A percentile compares a stretch with the other conserved stretches of the same genome.
Conservation (phyloP, 2,797 vertebrate genomes). For the Iguana delicatissima region DNA sequence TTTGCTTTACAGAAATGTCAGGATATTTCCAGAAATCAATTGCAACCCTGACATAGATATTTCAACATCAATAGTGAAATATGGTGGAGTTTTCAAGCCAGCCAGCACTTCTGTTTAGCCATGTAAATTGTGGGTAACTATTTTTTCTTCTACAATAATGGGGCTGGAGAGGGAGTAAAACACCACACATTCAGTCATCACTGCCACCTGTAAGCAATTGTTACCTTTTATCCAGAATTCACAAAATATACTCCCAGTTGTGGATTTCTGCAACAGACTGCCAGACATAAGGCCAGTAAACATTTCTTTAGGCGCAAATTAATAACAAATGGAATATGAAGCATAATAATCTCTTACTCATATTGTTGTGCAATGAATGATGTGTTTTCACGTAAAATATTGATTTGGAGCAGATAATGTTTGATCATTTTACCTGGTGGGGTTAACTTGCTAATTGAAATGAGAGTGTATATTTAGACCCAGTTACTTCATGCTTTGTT, state of each 20-base stretch:
- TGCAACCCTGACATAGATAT: constrained; percentile 32
- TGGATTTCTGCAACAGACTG: no score
- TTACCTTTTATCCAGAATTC: not conserved
- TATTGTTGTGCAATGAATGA: constrained; percentile 30
- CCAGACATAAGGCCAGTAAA: not conserved
- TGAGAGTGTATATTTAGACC: constrained; percentile 71
- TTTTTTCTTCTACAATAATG: not conserved
- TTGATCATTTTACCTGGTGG: constrained; percentile 62
- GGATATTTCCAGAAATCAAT: not conserved
- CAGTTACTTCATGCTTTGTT: constrained; percentile 67
- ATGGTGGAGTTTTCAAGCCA: not conserved
- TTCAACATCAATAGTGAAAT: constrained; percentile 32
- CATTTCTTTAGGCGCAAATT: not conserved
- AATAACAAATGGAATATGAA: constrained; percentile 10
- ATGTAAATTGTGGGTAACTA: not conserved
- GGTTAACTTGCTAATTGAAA: constrained; percentile 64
- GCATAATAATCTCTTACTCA: not conserved
- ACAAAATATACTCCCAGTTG: not conserved
- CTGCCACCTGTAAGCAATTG: not conserved
- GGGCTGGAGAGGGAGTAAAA: no score
- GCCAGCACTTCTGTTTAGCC: not conserved
- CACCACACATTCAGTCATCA: not conserved
- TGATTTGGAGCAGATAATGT: not conserved
- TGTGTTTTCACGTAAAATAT: not conserved
- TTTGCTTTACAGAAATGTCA: not conserved